A percentile compares a stretch with the other conserved stretches of the same genome.
Conservation (phyloP, 2,113 vertebrate species). For the Carettochelys insculpta region DNA sequence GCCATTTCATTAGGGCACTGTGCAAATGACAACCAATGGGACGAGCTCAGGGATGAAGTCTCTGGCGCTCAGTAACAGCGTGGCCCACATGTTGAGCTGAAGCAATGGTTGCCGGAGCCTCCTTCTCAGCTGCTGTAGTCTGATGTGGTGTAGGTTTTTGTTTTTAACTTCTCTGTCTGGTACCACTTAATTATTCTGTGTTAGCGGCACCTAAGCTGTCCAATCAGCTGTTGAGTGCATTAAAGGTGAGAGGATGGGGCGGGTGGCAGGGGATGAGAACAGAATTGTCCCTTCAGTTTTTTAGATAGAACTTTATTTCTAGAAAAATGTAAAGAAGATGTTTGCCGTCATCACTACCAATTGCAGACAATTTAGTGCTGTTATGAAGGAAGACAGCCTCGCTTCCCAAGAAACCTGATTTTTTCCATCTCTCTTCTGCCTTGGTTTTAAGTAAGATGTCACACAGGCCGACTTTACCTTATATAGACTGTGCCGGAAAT, state of each 20-base stretch:
- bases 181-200: not conserved
- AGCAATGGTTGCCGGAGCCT: not conserved
- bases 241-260: not conserved
- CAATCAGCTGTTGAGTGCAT: accelerated
- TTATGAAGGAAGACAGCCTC: not conserved
- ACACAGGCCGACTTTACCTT: not conserved
- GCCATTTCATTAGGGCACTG: not conserved
- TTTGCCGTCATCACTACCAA: not conserved
- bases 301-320: not conserved
- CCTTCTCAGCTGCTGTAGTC: not conserved
- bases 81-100: not conserved
- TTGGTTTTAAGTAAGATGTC: not conserved
- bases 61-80: not conserved
- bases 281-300: not conserved
- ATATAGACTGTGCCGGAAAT: not conserved
- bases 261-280: not conserved
- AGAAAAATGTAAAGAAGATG: conserved; percentile 19
- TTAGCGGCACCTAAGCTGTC: not conserved
- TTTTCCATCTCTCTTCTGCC: not conserved
- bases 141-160: accelerated
- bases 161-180: not conserved
- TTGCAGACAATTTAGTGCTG: not conserved
- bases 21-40: not conserved
- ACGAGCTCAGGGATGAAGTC: not conserved
- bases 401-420: not conserved